Evolutionary conservation across 2,888 invertebrate species (phyloP), one percentile per base, ranked within the genome.

Genomic region (Xanthia togata): DNA sequence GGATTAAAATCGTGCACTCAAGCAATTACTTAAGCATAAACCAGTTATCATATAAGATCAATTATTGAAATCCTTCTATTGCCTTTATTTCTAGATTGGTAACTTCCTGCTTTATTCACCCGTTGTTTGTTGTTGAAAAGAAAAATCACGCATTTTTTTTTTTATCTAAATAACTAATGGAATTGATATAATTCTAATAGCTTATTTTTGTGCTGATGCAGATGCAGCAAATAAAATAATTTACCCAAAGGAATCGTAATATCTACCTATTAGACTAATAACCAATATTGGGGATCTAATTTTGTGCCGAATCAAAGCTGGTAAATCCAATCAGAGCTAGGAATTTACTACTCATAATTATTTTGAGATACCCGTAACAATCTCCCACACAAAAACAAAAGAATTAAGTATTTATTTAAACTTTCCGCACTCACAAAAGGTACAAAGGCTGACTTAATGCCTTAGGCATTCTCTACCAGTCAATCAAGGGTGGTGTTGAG

Each of bases 1-100:
- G 23, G 47, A 41, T 64, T 41, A 50, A 82, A 78, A 82, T 35
- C 35, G 17, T 82, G 35, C 50, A 50, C 4, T 41, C 41, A 41
- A 47, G 20, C 73, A 80, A 80, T 80, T 50, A 73, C 41, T 60
- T 62, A 26, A 31, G 17, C 20, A 65, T 20, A 4, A 55, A 47
- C 17, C 53, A 20, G 59, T 59, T 47, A 70, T 78, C 70, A 55
- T 41, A 60, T 23, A 62, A 60, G 14, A 67, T 50, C 31, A 65
- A 12, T 35, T 57, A 47, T 60, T 47, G 50, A 31, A 69, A 44
- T 55, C 4, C 53, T 31, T 65, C 23, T 8, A 31, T 55, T 62
- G 26, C 38, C 2, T 78, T 31, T 41, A 44, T 41, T 60, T 23
- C 62, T 55, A 50, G n/a, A 82, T 41, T 55, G 35, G 20, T 23